Evolutionary conservation across 2,888 invertebrate genomes (phyloP), one percentile per base, ranked within the genome.

Genomic region (Andrena marginata): DNA sequence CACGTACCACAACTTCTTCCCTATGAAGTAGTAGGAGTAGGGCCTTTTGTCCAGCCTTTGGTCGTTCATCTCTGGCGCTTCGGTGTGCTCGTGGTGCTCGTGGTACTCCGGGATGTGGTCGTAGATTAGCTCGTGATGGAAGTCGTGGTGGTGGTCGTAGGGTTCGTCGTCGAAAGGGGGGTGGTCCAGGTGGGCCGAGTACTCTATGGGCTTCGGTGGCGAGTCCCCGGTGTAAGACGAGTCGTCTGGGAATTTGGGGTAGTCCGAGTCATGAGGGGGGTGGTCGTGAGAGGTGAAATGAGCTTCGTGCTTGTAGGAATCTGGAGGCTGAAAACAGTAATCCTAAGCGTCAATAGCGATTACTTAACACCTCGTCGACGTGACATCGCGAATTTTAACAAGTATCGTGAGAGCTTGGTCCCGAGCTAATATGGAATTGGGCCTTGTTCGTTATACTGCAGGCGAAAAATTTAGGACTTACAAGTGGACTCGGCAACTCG

Each of bases 11-110:
- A 97, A 94, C 90, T 97, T 97, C 88, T 96, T 96, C 2, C 97
- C 97, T 80, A 97, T 95, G 90, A 96, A 97, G 90, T 97, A 97
- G 92, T 97, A 97, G 91, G 97, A 97, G 94, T 96, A 97, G 0
- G 94, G 93, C 67, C 92, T 87, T 80, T 94, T 93, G 90, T 91
- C 93, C 10, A 94, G 77, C 5, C 94, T 89, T 68, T 94, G 91
- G 70, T 94, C 94, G 76, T 92, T 93, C 91, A 91, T 91, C 84
- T 93, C 93, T 31, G 93, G 92, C 54, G 86, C 82, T 63, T 90
- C 89, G 94, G 95, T 87, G 88, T 93, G 92, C 77, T 94, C 93
- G 31, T 95, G 94, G 33, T 56, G 94, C 74, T 77, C 71, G 33
- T 95, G 77, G 33, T 82, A 81, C 2, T 86, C 95, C n/a, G 95